These are phyloP conservation scores for Radopholus similis DNA, from an alignment of 1,140 invertebrate species.

Conservation along the genomic window DNA sequence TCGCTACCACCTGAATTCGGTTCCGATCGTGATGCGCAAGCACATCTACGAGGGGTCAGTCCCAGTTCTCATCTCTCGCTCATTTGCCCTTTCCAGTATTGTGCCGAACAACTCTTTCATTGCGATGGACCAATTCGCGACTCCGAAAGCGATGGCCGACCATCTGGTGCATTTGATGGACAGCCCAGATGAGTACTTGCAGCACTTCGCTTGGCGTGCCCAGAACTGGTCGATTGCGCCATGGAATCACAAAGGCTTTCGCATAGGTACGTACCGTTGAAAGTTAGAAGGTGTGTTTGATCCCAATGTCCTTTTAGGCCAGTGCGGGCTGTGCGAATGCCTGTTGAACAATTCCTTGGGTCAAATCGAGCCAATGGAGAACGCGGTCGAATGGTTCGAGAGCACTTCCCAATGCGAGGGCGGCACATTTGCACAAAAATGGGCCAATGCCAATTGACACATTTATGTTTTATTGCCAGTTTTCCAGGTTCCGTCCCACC, in stretches of 20 bases:
- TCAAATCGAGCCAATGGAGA: not conserved
- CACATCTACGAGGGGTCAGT: conserved; percentile 32
- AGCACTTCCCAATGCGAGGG: conserved; percentile 26
- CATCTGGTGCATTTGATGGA: conserved; percentile 24
- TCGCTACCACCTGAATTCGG: conserved; percentile 2
- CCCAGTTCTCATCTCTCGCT: conserved; percentile 3
- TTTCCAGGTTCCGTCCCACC: too few species aligned
- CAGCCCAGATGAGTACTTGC: conserved; percentile 36
- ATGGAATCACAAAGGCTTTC: conserved; percentile 29
- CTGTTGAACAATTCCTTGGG: not conserved
- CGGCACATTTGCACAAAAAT: conserved; percentile 15
- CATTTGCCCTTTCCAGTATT: conserved; percentile 8
- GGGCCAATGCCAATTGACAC: conserved; percentile 11
- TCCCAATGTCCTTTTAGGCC: not conserved
- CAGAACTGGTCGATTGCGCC: conserved; percentile 25
- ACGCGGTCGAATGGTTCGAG: conserved; percentile 22
- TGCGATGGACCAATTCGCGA: conserved; percentile 37
- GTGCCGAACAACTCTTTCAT: conserved; percentile 37
- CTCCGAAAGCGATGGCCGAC: conserved; percentile 28
- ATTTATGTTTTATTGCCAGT: not conserved
- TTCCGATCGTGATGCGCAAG: conserved; percentile 35
- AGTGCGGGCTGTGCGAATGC: conserved; percentile 13
- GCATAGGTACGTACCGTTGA: conserved; percentile 8
- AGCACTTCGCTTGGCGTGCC: conserved; percentile 34
- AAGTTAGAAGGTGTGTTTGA: not conserved